These are phyloP conservation scores for Tauraco erythrolophus DNA, from an alignment of 2,113 vertebrate genomes.

Conservation along the genomic window DNA sequence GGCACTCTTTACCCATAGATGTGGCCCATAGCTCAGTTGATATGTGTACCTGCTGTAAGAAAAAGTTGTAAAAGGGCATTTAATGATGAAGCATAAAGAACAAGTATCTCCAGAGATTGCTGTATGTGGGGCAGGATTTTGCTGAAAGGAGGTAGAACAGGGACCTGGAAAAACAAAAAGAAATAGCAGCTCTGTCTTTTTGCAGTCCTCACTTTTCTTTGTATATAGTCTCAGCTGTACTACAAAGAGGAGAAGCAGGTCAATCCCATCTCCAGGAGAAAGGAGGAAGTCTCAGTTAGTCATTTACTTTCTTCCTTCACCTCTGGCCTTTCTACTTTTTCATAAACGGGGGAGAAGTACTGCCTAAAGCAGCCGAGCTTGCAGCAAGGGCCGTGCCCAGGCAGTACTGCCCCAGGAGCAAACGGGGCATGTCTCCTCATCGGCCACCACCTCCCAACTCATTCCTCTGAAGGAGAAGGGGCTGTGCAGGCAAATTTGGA, in stretches of 20 bases:
- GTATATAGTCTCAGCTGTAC: not conserved
- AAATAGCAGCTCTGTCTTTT: not conserved
- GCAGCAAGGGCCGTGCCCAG: not conserved
- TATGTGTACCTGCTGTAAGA: not conserved
- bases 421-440: not conserved
- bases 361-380: not conserved
- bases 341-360: not conserved
- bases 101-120: not conserved
- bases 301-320: not conserved
- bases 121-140: not conserved
- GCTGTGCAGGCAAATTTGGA: not conserved
- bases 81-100: not conserved
- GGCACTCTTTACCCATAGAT: not conserved
- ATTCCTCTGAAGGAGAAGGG: not conserved
- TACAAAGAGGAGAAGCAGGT: not conserved
- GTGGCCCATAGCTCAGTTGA: not conserved
- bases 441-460: rapidly evolving
- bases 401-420: not conserved
- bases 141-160: not conserved
- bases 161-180: not conserved
- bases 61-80: not conserved
- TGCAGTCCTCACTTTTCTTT: not conserved
- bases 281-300: not conserved
- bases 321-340: not conserved
- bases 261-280: slow-evolving; percentile 1